Base-by-base conservation (phyloP, 2,113 vertebrate genomes). In the Hepsetus odoe region DNA sequence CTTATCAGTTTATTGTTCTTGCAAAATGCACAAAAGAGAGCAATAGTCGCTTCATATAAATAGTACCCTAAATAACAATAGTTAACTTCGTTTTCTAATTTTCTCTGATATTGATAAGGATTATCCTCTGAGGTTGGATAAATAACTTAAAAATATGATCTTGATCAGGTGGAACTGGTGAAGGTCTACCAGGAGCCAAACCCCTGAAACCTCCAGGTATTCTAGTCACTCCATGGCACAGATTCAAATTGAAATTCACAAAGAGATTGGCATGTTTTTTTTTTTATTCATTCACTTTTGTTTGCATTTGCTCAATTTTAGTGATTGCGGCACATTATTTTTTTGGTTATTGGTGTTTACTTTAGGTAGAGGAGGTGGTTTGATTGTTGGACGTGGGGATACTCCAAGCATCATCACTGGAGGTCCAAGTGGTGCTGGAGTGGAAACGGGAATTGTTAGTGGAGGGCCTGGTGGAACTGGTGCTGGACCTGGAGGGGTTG, bases 161-260 rank as follows among this genome's bases (percentile, higher is more conserved):
- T 81, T 83, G 13, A 71, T 44, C 49, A 91, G 90, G 81, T 77
- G 51, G 79, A 83, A 81, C 42, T 79, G 81, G 85, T 24, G 85
- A 87, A 81, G 59, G 65, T 65, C 80, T 91, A 58, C 90, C 89
- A 66, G 88, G 88, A 85, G 87, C 85, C 30, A 89, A 85, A 82
- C 91, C 92, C 65, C 79, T 93, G 16, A 92, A 88, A 85, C 88
- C 91, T 24, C 92, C 92, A 87, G 91, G 92, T 92, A 81, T 65
- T 44, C 11, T 44, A 26, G 20, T 9, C 20, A n/a, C 14, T 18
- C 32, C 30, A 53, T 24, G 22, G 16, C 42, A 55, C 20, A 20
- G 26, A 14, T 20, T 20, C 46, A 49, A 12, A 59, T 30, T 58
- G 0, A 22, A 22, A 55, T 22, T n/a, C 22, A 24, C 18, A 53